These are phyloP conservation scores for Archips crataeganus DNA, from an alignment of 2,888 invertebrate genomes.

Conservation along the genomic window DNA sequence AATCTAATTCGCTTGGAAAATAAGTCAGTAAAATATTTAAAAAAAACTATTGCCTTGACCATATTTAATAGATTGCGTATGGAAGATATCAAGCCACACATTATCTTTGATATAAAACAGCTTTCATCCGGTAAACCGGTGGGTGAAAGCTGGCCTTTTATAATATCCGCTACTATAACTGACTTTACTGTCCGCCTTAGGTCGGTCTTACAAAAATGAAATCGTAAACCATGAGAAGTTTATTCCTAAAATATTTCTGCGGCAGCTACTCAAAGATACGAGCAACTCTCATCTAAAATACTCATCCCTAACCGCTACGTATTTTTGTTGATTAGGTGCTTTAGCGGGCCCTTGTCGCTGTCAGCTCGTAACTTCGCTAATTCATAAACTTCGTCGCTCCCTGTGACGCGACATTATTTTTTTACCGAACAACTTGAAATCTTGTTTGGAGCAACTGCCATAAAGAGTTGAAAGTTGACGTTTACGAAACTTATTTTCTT, in stretches of 20 bases:
- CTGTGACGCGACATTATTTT: conserved; percentile 31
- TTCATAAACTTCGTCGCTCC: conserved; percentile 36
- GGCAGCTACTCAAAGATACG: not conserved
- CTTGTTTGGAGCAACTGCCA: conserved; percentile 18
- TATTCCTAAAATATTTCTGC: not conserved
- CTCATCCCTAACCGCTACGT: not conserved
- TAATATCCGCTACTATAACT: too few species aligned
- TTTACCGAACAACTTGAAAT: conserved; percentile 31
- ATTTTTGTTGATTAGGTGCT: conserved; percentile 26
- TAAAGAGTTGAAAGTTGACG: conserved; percentile 27
- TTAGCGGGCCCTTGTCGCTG: conserved; percentile 26
- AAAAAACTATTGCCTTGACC: too few species aligned
- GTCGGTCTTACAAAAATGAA: not conserved
- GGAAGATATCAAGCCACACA: too few species aligned
- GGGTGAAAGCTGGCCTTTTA: too few species aligned
- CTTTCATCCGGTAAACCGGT: too few species aligned
- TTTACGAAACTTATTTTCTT: conserved; percentile 13
- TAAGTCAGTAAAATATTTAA: too few species aligned
- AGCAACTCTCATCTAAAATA: conserved; percentile 1
- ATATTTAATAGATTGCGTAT: too few species aligned
- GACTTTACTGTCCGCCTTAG: not conserved
- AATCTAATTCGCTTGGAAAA: too few species aligned
- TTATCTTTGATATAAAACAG: too few species aligned
- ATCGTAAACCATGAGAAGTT: not conserved
- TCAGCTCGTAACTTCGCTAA: conserved; percentile 37